These are phyloP conservation scores for Choristoneura rosaceana DNA, from an alignment of 2,888 invertebrate genomes.

Conservation along the genomic window DNA sequence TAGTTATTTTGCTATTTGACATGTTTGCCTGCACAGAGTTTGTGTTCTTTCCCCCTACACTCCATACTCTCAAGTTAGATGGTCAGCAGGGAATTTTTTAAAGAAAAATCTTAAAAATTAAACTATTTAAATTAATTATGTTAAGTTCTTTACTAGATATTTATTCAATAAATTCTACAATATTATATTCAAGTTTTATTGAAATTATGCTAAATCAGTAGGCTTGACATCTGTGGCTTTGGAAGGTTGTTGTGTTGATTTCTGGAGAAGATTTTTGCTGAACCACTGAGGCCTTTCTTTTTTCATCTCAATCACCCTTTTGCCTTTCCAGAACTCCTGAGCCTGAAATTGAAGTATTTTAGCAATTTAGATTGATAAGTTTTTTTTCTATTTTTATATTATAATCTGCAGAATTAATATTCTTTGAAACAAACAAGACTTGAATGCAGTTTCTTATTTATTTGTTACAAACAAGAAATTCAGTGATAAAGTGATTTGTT, in stretches of 20 bases:
- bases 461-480: no score
- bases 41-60: no score
- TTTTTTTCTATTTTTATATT: no score
- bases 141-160: slow-evolving; percentile 30
- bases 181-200: slow-evolving; percentile 26
- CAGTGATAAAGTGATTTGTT: no score
- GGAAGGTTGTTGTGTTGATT: slow-evolving; percentile 89
- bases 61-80: no score
- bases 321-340: slow-evolving; percentile 87
- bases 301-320: slow-evolving; percentile 93
- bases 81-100: not conserved
- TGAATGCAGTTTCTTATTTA: no score
- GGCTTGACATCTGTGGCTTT: slow-evolving; percentile 91
- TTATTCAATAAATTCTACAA: slow-evolving; percentile 36
- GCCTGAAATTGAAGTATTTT: slow-evolving; percentile 66
- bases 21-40: no score
- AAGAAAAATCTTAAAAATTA: not conserved
- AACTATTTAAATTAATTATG: slow-evolving; percentile 20
- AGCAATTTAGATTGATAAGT: not conserved
- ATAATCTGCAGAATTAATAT: no score
- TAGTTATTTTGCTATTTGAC: no score
- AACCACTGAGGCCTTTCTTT: slow-evolving; percentile 96
- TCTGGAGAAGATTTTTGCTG: slow-evolving; percentile 92
- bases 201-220: slow-evolving; percentile 87
- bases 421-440: no score